Percentiles rank a stretch among this genome's conserved stretches.
phyloP scores from a whole-genome alignment of 2,113 vertebrate genomes.

The Eupsittula cactorum region DNA sequence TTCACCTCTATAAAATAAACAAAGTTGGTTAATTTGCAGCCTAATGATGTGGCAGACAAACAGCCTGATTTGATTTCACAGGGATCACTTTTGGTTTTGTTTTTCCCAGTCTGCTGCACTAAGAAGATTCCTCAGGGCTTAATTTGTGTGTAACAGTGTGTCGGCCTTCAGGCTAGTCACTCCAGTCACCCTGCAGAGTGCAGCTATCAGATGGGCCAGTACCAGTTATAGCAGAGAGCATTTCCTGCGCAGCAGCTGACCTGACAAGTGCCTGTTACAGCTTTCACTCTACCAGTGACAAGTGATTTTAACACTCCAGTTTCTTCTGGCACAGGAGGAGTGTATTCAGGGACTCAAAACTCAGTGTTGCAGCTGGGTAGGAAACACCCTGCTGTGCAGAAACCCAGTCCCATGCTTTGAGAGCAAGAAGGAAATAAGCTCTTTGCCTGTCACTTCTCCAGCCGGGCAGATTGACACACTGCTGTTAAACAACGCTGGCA shows the following conservation, averaged over 20 bases:
- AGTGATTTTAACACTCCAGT: not conserved
- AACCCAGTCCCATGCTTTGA: not conserved
- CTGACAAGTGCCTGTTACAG: not conserved
- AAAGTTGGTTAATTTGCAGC: not conserved
- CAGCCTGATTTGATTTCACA: not conserved
- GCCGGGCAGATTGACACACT: fast-evolving
- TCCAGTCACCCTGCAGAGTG: not conserved
- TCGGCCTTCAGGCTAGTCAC: not conserved
- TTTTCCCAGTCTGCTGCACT: not conserved
- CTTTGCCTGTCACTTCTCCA: not conserved
- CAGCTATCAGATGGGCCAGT: not conserved
- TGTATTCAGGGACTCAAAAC: not conserved
- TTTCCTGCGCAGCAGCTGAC: not conserved
- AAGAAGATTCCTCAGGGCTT: not conserved
- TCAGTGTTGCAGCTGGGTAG: not conserved
- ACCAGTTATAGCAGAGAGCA: too few relatives aligned
- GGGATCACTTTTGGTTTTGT: not conserved
- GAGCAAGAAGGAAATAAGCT: not conserved
- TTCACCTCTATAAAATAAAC: not conserved
- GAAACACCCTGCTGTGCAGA: not conserved
- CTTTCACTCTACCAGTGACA: not conserved
- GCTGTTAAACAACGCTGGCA: not conserved
- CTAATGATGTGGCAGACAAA: not conserved
- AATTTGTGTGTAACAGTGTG: not conserved
- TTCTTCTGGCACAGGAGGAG: not conserved